Conservation (phyloP, 2,888 invertebrate genomes). For the Thecophora atra region DNA sequence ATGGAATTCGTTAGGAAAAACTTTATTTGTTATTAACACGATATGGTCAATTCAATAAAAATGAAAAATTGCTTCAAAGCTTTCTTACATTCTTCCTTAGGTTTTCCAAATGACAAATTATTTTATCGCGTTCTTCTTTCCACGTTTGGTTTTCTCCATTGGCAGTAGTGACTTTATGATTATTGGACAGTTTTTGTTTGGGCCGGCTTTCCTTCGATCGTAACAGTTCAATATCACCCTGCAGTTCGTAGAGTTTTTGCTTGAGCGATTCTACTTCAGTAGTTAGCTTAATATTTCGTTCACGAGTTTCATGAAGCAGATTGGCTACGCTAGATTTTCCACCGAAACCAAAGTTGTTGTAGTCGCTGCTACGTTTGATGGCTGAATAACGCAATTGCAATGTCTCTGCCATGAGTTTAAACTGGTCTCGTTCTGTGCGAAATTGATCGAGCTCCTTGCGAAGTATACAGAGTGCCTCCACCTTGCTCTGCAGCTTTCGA, state of each 20-base stretch:
- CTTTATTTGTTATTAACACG: too few relatives aligned
- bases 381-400: conserved; percentile 70
- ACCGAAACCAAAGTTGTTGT: conserved; percentile 55
- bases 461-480: conserved; percentile 82
- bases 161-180: conserved; percentile 24
- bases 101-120: conserved; percentile 63
- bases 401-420: conserved; percentile 82
- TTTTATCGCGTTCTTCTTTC: conserved; percentile 62
- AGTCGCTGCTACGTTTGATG: conserved; percentile 65
- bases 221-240: conserved; percentile 76
- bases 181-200: conserved; percentile 40
- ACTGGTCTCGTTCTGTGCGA: conserved; percentile 81
- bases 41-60: conserved; percentile 10
- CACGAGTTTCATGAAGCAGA: conserved; percentile 70
- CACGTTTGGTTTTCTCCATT: conserved; percentile 57
- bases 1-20: too few relatives aligned
- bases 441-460: conserved; percentile 81
- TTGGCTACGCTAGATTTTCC: conserved; percentile 68
- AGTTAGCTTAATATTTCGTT: conserved; percentile 70
- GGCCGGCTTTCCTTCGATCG: conserved; percentile 61
- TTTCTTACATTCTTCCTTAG: conserved; percentile 58
- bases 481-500: conserved; percentile 82
- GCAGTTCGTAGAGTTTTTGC: conserved; percentile 76
- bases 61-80: too few relatives aligned
- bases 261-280: conserved; percentile 74